These are phyloP conservation scores for Acanthacorydalis orientalis DNA, from an alignment of 2,888 invertebrate genomes.

Conservation along the genomic window DNA sequence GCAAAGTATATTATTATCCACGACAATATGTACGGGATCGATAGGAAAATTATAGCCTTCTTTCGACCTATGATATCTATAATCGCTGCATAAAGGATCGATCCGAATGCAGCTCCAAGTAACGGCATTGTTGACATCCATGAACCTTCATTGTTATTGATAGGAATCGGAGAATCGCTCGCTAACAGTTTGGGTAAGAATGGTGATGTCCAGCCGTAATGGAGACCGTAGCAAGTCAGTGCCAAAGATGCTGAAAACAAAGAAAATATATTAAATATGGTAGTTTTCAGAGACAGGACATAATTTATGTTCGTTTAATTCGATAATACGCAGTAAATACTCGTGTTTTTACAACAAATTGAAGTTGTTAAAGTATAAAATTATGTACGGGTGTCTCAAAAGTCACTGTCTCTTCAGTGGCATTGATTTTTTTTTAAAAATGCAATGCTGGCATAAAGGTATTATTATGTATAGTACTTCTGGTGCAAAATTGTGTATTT, in stretches of 20 bases:
- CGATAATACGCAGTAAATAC: too few species aligned
- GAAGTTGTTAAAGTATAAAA: too few species aligned
- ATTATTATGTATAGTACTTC: too few species aligned
- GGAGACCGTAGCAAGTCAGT: neutral
- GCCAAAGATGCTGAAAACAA: neutral
- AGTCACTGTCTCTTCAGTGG: too few species aligned
- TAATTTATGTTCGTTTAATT: too few species aligned
- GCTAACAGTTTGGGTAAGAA: slow-evolving; percentile 2
- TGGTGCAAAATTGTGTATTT: too few species aligned
- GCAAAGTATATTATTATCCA: slow-evolving; percentile 2
- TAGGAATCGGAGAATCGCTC: slow-evolving; percentile 3
- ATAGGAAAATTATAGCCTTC: neutral
- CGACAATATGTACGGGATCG: neutral
- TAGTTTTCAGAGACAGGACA: too few species aligned
- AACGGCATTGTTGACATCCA: neutral
- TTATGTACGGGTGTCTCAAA: too few species aligned
- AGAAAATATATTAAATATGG: too few species aligned
- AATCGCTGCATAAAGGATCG: neutral
- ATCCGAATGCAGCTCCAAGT: neutral
- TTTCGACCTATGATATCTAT: slow-evolving; percentile 5
- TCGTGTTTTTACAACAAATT: too few species aligned
- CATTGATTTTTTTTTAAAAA: too few species aligned
- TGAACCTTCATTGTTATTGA: neutral
- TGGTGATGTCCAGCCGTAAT: slow-evolving; percentile 3
- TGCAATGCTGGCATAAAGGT: too few species aligned